These are phyloP conservation scores for Numida meleagris DNA, from an alignment of 2,113 vertebrate species.

Conservation along the genomic window DNA sequence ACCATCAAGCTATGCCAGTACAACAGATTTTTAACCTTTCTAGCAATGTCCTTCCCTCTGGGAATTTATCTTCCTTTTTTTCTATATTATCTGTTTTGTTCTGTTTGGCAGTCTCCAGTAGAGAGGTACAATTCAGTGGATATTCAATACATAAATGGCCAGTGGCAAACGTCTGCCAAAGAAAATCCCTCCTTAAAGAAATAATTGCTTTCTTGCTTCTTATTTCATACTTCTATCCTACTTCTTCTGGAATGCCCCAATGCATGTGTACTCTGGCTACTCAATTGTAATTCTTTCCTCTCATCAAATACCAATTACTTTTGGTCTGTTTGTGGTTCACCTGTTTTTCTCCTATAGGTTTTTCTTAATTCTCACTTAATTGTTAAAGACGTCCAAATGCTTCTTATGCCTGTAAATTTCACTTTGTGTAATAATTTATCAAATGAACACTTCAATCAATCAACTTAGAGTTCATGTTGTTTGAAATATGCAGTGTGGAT, in stretches of 20 bases:
- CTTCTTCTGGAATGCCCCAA: not conserved
- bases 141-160: not conserved
- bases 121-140: not conserved
- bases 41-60: not conserved
- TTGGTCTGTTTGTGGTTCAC: not conserved
- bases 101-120: not conserved
- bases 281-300: not conserved
- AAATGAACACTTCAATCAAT: not conserved
- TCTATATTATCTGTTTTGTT: not conserved
- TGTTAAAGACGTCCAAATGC: not conserved
- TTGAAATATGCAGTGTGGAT: not conserved
- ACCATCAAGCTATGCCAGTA: not conserved
- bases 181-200: not conserved
- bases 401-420: not conserved
- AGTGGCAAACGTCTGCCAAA: not conserved
- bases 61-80: not conserved
- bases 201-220: not conserved
- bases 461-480: not conserved
- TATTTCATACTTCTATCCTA: not conserved
- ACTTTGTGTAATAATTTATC: not conserved
- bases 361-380: not conserved
- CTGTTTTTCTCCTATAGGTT: not conserved
- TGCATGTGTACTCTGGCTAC: accelerated
- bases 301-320: not conserved
- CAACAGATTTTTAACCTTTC: not conserved